These are phyloP conservation scores for Tragelaphus oryx DNA, from an alignment of 2,797 vertebrate species.

Conservation along the genomic window DNA sequence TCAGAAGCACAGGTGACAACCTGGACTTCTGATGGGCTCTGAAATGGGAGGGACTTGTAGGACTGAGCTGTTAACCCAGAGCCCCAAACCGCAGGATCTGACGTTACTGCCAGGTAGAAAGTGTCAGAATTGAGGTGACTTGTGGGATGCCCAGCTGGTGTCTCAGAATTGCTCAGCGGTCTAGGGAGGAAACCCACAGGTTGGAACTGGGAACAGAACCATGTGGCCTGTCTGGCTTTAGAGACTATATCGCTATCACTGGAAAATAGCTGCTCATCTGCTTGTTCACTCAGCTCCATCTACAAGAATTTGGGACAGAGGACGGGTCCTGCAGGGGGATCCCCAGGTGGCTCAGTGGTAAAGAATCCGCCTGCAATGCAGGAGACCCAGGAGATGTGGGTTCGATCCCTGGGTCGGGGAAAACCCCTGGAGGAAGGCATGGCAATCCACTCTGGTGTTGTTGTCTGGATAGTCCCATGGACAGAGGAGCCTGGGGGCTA, in stretches of 20 bases:
- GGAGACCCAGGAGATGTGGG: not conserved
- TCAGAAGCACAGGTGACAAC: not conserved
- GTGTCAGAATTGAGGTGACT: not conserved
- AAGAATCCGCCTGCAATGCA: not conserved
- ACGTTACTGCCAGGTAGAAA: not conserved
- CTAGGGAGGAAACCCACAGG: not conserved
- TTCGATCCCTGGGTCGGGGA: rapidly evolving
- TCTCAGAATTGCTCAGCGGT: not conserved
- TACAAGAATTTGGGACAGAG: not conserved
- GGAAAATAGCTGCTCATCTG: not conserved
- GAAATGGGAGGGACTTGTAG: not conserved
- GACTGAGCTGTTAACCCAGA: not conserved
- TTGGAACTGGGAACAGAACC: not conserved
- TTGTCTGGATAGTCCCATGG: not conserved
- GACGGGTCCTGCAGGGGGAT: not conserved
- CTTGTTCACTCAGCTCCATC: not conserved
- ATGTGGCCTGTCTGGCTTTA: not conserved
- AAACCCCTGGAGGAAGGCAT: not conserved
- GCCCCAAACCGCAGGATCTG: not conserved
- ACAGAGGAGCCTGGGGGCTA: not conserved
- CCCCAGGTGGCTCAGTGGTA: not conserved
- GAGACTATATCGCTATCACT: not conserved
- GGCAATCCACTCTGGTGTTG: not conserved
- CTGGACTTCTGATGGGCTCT: not conserved
- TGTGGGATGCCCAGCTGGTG: not conserved